Percentiles rank a stretch among this genome's conserved stretches.
phyloP scores from a whole-genome alignment of 2,888 invertebrate genomes.

The Liposcelis brunnea region DNA sequence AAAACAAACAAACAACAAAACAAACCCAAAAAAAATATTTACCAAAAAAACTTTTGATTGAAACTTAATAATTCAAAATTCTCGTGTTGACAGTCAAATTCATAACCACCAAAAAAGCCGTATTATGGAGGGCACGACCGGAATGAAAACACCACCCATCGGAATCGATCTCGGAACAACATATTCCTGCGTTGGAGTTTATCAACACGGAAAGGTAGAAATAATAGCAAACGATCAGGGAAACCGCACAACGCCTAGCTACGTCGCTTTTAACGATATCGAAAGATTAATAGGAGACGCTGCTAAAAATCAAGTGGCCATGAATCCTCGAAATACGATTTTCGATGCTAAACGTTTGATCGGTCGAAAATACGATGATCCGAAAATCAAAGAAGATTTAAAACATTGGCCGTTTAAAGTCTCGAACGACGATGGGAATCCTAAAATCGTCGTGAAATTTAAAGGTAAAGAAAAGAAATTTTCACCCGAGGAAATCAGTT shows the following conservation, averaged over 20 bases:
- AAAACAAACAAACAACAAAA: too few species aligned
- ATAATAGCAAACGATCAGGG: too few species aligned
- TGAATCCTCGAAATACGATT: constrained; percentile 56
- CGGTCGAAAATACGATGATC: constrained; percentile 48
- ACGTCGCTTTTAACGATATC: too few species aligned
- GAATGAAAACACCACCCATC: too few species aligned
- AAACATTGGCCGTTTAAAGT: constrained; percentile 72
- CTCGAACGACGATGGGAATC: constrained; percentile 41
- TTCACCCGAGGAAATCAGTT: constrained; percentile 51
- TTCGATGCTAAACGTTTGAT: constrained; percentile 42
- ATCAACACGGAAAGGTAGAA: constrained; percentile 1
- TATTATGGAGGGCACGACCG: too few species aligned
- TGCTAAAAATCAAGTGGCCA: constrained; percentile 50
- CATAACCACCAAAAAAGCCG: too few species aligned
- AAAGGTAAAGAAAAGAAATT: constrained; percentile 44
- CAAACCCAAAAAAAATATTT: too few species aligned
- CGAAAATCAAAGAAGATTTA: constrained; percentile 56
- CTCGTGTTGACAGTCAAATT: too few species aligned
- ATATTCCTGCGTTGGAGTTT: constrained; percentile 4
- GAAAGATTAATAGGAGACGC: constrained; percentile 38
- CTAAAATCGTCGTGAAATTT: constrained; percentile 46
- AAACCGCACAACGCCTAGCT: too few species aligned
- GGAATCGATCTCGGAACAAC: not conserved
- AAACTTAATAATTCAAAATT: too few species aligned
- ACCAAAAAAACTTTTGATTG: too few species aligned